Base-by-base conservation (phyloP, 2,797 vertebrate genomes). In the Atherinosoma microstoma region DNA sequence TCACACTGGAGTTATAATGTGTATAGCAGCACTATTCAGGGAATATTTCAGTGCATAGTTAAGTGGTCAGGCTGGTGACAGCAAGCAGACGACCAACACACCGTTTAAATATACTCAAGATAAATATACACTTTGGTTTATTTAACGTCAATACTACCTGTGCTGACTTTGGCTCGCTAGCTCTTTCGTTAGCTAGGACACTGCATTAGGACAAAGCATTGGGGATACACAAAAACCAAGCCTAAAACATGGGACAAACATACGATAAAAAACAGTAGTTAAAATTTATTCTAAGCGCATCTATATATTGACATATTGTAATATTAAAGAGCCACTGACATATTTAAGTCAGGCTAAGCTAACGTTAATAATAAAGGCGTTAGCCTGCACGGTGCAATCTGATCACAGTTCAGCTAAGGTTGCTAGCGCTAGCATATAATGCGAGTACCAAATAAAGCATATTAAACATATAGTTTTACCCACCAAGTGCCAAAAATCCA, bases 401-500 rank as follows among this genome's bases (percentile, higher is more conserved):
- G 58, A 34, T 72, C 10, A 36, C 27, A 58, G 30, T 64, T 16
- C 9, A 71, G 65, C 56, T 75, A 78, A 35, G 62, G 3, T 1
- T 20, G 71, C 81, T 68, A 86, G 67, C 58, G 36, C 34, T 72
- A 79, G 42, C 67, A 42, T 65, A 32, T 34, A 49, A 18, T 16
- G 58, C 15, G 45, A 29, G 57, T 7, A 34, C 30, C 29, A 45
- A 27, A 2, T 13, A 30, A 53, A 62, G 8, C 20, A 42, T 0
- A 24, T 35, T 59, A 36, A 42, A 73, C 0, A 35, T 57, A 27
- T 34, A 53, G 29, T 35, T 76, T 58, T 65, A 93, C 92, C 68
- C 58, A 93, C 91, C 89, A 54, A 76, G 18, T 49, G 29, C 35
- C 70, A 83, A 62, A 76, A 67, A 49, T 51, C 78, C 95, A 94